Conservation (phyloP, 1,140 invertebrate genomes). For the Stratiolaelaps scimitus region DNA sequence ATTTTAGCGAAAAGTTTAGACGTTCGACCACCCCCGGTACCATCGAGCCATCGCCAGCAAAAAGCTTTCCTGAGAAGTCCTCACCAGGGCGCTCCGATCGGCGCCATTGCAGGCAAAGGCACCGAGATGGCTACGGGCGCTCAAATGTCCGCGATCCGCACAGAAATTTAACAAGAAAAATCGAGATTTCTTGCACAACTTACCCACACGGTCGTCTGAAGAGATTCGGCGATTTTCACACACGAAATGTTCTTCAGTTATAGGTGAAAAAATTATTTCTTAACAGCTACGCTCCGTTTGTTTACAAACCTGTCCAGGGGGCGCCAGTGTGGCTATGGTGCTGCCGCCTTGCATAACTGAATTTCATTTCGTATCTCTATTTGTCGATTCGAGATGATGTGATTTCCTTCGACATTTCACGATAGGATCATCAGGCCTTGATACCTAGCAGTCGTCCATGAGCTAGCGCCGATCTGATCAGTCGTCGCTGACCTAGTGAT, state of each 20-base stretch:
- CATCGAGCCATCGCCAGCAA: slow-evolving; percentile 1
- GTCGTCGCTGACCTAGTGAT: too few relatives aligned
- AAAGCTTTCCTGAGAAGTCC: slow-evolving; percentile 20
- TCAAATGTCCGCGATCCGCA: background rate
- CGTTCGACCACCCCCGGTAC: background rate
- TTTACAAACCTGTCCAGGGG: slow-evolving; percentile 26
- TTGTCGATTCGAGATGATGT: too few relatives aligned
- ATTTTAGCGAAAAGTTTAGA: background rate
- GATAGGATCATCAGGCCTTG: too few relatives aligned
- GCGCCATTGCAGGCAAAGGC: slow-evolving; percentile 25
- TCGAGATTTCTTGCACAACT: background rate
- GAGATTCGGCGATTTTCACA: background rate
- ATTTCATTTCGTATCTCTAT: too few relatives aligned
- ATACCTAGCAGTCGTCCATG: too few relatives aligned
- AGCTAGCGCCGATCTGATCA: too few relatives aligned
- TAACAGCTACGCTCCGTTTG: slow-evolving; percentile 16
- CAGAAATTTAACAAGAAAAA: background rate
- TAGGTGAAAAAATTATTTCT: slow-evolving; percentile 21
- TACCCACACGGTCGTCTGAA: background rate
- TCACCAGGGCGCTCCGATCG: slow-evolving; percentile 25
- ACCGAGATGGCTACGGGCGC: background rate
- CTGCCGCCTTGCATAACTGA: background rate
- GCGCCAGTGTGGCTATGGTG: slow-evolving; percentile 11
- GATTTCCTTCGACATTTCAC: too few relatives aligned
- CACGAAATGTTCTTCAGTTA: background rate